Base-by-base conservation (phyloP, 2,888 invertebrate genomes). In the Pimpla rufipes region DNA sequence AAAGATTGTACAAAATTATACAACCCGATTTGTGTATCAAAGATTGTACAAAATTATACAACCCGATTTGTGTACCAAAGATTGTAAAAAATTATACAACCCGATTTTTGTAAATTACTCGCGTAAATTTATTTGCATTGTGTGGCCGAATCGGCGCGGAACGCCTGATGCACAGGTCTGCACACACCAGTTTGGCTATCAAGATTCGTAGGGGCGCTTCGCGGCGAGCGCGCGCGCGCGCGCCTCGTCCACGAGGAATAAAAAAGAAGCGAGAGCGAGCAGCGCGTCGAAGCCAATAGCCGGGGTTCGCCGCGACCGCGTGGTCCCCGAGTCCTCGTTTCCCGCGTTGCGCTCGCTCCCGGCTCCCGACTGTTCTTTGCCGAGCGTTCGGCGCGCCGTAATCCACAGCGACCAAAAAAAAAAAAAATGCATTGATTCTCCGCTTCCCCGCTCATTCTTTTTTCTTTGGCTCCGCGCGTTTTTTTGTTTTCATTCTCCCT, bases 381-480 rank as follows among this genome's bases (percentile, higher is more conserved):
- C 50, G 77, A 68, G 68, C 68, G 62, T 50, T 70, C 62, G 52
- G 50, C 62, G 59, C 42, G n/a, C 71, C 78, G 71, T 62, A 66
- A 79, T 79, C 64, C 71, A 64, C 59, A 37, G 29, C 45, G 52
- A 23, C 10, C 21, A 47, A 7, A 64, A 57, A 71, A 70, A 64
- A 71, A 79, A 79, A 70, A 71, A 73, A 71, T 45, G 29, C 81
- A 71, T 81, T 83, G 79, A 79, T 79, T 77, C 74, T 45, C 64
- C 57, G 37, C 45, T 67, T 42, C 57, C 70, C 55, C 18, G 35
- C 29, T 29, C 50, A 37, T 23, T 64, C 55, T 66, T 76, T 50
- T 50, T 37, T n/a, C 13, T 50, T 37, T 47, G 21, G 5, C 23
- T 66, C 73, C 29, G 1, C 3, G 29, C 29, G 29, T 55, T 40